phyloP scores from a whole-genome alignment of 2,113 vertebrate genomes.

The Pteronura brasiliensis region DNA sequence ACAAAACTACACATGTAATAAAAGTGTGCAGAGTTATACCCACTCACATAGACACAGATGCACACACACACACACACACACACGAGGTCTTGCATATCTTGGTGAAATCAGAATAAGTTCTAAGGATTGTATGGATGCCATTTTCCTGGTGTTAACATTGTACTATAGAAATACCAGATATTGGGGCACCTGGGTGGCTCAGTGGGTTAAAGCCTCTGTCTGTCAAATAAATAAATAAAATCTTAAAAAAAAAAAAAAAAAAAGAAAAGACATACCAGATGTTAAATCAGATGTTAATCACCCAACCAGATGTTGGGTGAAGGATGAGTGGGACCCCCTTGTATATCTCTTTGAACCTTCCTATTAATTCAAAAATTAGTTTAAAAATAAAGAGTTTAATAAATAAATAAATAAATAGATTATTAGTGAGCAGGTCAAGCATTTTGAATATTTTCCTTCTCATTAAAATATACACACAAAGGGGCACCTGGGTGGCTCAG shows the following conservation, averaged over 20 bases:
- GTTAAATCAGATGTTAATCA: neutral
- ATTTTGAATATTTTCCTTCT: slow-evolving; percentile 14
- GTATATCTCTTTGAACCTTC: neutral
- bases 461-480: neutral
- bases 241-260: too few species aligned
- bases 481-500: too few species aligned
- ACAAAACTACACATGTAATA: neutral
- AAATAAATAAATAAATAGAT: neutral
- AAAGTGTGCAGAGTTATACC: neutral
- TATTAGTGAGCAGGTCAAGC: neutral
- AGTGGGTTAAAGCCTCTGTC: too few species aligned
- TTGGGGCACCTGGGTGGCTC: neutral
- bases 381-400: slow-evolving; percentile 16
- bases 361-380: neutral
- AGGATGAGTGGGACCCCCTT: neutral
- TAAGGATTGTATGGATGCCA: neutral
- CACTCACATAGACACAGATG: neutral
- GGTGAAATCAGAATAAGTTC: neutral
- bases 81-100: neutral
- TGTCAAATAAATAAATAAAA: too few species aligned
- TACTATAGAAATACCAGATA: neutral
- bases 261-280: neutral
- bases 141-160: neutral
- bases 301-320: neutral
- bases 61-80: neutral